A percentile compares a stretch with the other conserved stretches of the same genome.
Evolutionary conservation across 2,888 invertebrate genomes (phyloP).

Genomic region (Pegoplata infirma): DNA sequence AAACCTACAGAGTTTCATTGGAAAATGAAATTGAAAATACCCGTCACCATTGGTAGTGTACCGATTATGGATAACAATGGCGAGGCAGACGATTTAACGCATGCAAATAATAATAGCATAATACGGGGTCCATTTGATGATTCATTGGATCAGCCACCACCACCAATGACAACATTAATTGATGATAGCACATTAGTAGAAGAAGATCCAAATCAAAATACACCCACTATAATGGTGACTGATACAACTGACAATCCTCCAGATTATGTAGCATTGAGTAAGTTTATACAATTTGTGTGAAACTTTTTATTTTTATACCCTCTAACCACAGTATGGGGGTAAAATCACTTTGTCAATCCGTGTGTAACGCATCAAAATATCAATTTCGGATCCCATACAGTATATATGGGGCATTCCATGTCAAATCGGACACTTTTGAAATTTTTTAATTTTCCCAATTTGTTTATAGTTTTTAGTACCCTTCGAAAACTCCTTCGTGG

Average conservation of each 20-base stretch:
- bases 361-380: too few species aligned
- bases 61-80: constrained; percentile 80
- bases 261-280: constrained; percentile 76
- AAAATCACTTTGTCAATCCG: too few species aligned
- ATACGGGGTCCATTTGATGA: constrained; percentile 23
- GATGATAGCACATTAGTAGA: constrained; percentile 24
- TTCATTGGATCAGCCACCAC: not conserved
- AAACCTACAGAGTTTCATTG: constrained; percentile 82
- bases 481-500: too few species aligned
- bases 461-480: too few species aligned
- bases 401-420: too few species aligned
- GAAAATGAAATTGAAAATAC: constrained; percentile 83
- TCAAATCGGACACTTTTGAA: too few species aligned
- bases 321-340: too few species aligned
- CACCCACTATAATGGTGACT: constrained; percentile 68
- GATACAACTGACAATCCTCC: constrained; percentile 75
- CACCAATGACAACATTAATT: constrained; percentile 20
- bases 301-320: too few species aligned
- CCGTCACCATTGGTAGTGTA: constrained; percentile 83
- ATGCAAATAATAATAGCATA: constrained; percentile 52
- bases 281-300: too few species aligned
- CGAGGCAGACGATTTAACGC: constrained; percentile 53
- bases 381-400: too few species aligned
- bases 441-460: too few species aligned
- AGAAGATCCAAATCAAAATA: constrained; percentile 51